A percentile compares a stretch with the other conserved stretches of the same genome.
These are phyloP conservation scores for Tachina fera DNA, from an alignment of 2,888 invertebrate genomes.

Conservation along the genomic window DNA sequence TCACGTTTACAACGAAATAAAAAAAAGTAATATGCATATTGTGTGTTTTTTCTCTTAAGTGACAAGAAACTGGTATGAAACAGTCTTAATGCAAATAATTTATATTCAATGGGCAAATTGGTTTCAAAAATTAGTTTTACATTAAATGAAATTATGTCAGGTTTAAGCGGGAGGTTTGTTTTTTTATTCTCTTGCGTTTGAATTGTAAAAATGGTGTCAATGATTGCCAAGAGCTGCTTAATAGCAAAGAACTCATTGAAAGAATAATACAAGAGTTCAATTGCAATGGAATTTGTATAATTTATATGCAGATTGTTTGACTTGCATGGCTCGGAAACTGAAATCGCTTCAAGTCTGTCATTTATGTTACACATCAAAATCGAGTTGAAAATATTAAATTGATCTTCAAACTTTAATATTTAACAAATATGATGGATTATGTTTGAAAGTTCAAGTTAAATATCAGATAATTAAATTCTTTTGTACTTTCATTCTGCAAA, in stretches of 20 bases:
- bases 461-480: no score
- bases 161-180: neutral
- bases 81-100: conserved; percentile 4
- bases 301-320: conserved; percentile 24
- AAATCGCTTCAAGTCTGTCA: neutral
- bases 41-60: neutral
- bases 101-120: conserved; percentile 39
- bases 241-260: conserved; percentile 5
- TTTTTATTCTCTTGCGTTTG: neutral
- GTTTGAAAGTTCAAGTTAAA: no score
- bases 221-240: neutral
- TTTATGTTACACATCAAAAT: no score
- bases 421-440: no score
- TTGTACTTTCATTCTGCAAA: no score
- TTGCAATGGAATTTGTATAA: neutral
- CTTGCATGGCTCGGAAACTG: neutral
- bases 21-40: no score
- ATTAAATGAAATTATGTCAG: conserved; percentile 35
- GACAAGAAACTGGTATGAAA: conserved; percentile 20
- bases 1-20: no score
- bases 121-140: conserved; percentile 25
- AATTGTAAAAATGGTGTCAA: conserved; percentile 19
- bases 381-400: no score
- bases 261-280: neutral
- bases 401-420: no score